A percentile compares a stretch with the other conserved stretches of the same genome.
Evolutionary conservation across 1,140 invertebrate genomes (phyloP).

Genomic region (Zaprionus ghesquierei): DNA sequence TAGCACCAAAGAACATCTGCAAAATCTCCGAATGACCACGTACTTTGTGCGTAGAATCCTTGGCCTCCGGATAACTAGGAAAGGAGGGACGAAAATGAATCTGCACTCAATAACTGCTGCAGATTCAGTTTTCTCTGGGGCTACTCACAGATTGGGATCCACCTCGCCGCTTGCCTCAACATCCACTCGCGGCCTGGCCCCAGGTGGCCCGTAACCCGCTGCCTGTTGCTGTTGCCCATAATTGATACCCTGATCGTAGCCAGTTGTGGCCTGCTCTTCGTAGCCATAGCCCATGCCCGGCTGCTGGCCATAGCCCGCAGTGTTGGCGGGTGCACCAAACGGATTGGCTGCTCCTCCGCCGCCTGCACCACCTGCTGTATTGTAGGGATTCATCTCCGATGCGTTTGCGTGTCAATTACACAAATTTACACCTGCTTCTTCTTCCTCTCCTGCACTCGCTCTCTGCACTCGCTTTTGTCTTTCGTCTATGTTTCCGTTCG

Average conservation of each 20-base stretch:
- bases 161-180: constrained; percentile 90
- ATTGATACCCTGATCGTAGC: constrained; percentile 58
- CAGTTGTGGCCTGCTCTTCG: constrained; percentile 55
- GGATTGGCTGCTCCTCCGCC: constrained; percentile 60
- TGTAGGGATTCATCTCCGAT: constrained; percentile 75
- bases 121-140: background rate
- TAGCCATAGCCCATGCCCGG: constrained; percentile 56
- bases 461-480: constrained; percentile 15
- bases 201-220: constrained; percentile 56
- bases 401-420: background rate
- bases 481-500: constrained; percentile 21
- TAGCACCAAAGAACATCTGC: constrained; percentile 90
- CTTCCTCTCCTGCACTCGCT: constrained; percentile 5
- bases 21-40: constrained; percentile 92
- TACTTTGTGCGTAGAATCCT: constrained; percentile 94
- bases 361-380: constrained; percentile 37
- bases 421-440: background rate
- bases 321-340: constrained; percentile 60
- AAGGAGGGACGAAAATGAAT: background rate
- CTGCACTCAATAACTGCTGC: background rate
- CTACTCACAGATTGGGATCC: constrained; percentile 86
- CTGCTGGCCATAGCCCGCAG: constrained; percentile 50
- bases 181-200: constrained; percentile 87
- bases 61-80: constrained; percentile 89
- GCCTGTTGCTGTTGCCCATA: constrained; percentile 51